These are phyloP conservation scores for Microdon myrmicae DNA, from an alignment of 2,888 invertebrate species.

Conservation along the genomic window DNA sequence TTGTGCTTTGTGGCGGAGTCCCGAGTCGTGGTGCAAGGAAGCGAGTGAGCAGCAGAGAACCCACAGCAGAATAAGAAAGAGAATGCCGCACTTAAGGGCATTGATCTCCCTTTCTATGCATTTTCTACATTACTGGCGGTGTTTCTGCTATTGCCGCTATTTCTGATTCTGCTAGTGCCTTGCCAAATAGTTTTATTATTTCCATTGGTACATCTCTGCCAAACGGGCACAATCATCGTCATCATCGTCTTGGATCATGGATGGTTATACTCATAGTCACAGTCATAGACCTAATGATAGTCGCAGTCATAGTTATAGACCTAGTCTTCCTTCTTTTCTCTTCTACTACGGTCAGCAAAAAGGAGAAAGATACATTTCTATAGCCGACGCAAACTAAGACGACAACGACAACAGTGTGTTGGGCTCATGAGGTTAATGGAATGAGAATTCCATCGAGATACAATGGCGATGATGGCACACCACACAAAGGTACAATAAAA, in stretches of 20 bases:
- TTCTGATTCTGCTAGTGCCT: constrained; percentile 26
- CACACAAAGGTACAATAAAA: constrained; percentile 29
- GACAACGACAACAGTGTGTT: constrained; percentile 14
- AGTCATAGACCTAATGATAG: constrained; percentile 12
- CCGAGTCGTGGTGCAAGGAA: no score
- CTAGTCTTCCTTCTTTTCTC: not conserved
- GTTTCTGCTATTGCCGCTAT: constrained; percentile 9
- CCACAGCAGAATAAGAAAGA: constrained; percentile 21
- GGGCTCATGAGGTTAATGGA: constrained; percentile 50
- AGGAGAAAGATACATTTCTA: constrained; percentile 23
- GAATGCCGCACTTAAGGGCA: constrained; percentile 48
- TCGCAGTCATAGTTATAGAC: constrained; percentile 21
- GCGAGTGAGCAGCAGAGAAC: constrained; percentile 1
- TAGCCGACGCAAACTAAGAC: constrained; percentile 21
- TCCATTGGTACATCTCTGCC: no score
- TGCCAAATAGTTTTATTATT: constrained; percentile 5
- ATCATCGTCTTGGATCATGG: constrained; percentile 25
- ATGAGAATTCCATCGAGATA: constrained; percentile 45
- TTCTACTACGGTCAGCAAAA: not conserved
- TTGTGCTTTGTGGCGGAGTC: no score
- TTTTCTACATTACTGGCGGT: constrained; percentile 47
- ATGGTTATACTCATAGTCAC: constrained; percentile 19
- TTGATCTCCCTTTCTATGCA: constrained; percentile 52
- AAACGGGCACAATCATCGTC: constrained; percentile 20
- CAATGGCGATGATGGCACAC: constrained; percentile 44